phyloP scores from a whole-genome alignment of 1,140 invertebrate species.

The Eurosta solidaginis region DNA sequence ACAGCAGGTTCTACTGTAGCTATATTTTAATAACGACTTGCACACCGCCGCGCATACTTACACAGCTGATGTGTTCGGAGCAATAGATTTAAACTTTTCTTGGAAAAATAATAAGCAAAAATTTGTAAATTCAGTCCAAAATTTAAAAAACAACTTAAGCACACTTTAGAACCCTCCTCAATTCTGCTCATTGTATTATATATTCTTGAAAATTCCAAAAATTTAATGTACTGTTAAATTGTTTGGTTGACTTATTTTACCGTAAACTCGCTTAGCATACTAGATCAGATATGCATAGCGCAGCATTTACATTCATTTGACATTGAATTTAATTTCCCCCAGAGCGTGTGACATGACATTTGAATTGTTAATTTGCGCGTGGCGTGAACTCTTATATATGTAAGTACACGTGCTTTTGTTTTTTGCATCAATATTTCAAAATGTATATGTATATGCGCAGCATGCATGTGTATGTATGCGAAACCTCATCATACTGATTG shows the following conservation, averaged over 20 bases:
- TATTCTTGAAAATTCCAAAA: neutral
- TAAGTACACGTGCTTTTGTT: neutral
- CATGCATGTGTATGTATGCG: neutral
- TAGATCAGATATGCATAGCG: neutral
- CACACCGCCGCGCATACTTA: no score
- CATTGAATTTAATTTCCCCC: constrained; percentile 27
- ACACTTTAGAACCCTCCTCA: neutral
- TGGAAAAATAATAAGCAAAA: no score
- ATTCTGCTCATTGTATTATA: neutral
- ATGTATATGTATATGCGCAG: no score
- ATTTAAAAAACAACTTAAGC: neutral
- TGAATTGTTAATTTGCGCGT: constrained; percentile 22
- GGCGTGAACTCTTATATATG: neutral
- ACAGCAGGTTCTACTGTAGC: no score
- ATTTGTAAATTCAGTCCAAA: neutral
- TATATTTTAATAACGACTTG: no score
- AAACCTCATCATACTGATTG: neutral
- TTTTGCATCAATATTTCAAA: no score
- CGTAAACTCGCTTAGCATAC: neutral
- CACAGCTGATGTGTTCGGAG: no score
- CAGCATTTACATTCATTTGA: constrained; percentile 16
- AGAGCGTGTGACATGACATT: constrained; percentile 2
- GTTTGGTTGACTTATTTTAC: neutral
- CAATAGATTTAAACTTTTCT: no score
- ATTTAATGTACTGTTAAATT: no score